Percentiles rank a stretch among this genome's conserved stretches.
Conservation (phyloP, 2,113 vertebrate species). For the Gorsachius goisagi region DNA sequence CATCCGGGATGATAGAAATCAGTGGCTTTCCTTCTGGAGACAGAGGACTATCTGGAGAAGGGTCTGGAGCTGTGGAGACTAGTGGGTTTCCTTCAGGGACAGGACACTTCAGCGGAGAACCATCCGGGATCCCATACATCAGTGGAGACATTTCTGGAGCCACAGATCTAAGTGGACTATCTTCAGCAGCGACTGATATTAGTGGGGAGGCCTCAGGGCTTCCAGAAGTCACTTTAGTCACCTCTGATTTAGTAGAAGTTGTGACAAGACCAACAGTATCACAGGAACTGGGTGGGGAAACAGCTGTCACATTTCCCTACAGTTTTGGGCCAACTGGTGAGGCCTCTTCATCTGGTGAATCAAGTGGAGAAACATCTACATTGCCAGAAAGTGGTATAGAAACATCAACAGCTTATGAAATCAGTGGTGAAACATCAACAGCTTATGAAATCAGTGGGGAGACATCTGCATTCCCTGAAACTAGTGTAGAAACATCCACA, state of each 20-base stretch:
- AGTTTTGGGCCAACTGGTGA: constrained; percentile 64
- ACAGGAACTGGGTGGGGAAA: constrained; percentile 76
- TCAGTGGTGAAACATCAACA: constrained; percentile 53
- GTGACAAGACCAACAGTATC: constrained; percentile 67
- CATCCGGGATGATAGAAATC: constrained; percentile 77
- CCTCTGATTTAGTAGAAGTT: constrained; percentile 72
- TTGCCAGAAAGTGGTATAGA: constrained; percentile 64
- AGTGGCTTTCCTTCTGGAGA: constrained; percentile 74
- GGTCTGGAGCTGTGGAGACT: constrained; percentile 58
- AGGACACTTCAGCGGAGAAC: constrained; percentile 69
- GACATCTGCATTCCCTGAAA: constrained; percentile 60
- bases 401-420: constrained; percentile 62
- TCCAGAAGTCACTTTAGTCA: constrained; percentile 73
- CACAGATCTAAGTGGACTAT: constrained; percentile 66
- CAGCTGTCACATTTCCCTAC: constrained; percentile 64
- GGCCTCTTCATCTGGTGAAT: constrained; percentile 52
- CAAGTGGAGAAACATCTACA: constrained; percentile 54
- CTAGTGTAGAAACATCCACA: constrained; percentile 45
- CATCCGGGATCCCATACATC: constrained; percentile 64
- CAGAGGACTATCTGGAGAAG: constrained; percentile 63
- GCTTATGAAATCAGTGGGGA: constrained; percentile 60
- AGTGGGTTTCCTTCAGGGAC: constrained; percentile 69
- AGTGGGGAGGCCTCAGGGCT: constrained; percentile 75
- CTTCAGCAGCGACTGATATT: constrained; percentile 17
- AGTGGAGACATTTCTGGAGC: constrained; percentile 66